Evolutionary conservation across 1,140 invertebrate species (phyloP).

Genomic region (Ostrea denselamellosa): DNA sequence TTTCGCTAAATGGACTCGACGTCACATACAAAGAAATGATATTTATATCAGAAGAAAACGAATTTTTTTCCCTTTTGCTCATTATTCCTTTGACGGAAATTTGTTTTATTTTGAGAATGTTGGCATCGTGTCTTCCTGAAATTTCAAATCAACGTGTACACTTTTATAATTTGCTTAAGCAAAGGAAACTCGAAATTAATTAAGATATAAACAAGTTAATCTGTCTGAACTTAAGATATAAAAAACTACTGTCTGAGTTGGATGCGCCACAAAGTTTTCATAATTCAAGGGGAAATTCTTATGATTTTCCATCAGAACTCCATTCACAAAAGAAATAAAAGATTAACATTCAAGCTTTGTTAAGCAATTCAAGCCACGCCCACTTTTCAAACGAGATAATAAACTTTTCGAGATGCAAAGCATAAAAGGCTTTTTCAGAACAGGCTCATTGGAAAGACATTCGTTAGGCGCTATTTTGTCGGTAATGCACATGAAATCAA

Average conservation of each 20-base stretch:
- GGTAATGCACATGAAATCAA: conserved; percentile 4
- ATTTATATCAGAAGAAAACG: conserved; percentile 28
- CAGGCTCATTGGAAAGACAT: not conserved
- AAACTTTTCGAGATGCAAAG: conserved; percentile 26
- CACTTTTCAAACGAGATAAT: conserved; percentile 38
- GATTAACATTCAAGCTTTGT: conserved; percentile 18
- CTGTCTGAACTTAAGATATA: not conserved
- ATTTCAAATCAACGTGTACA: conserved; percentile 13
- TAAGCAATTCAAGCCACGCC: conserved; percentile 17
- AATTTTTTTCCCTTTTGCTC: not conserved
- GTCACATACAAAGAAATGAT: conserved; percentile 25
- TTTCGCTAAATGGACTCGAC: conserved; percentile 32
- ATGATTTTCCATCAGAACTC: conserved; percentile 21
- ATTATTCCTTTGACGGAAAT: not conserved
- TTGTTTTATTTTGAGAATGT: conserved; percentile 16
- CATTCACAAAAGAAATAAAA: conserved; percentile 10
- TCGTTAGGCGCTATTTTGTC: conserved; percentile 31
- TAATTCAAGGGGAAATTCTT: conserved; percentile 23
- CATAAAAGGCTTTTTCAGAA: conserved; percentile 26
- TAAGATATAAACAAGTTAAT: conserved; percentile 21
- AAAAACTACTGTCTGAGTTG: conserved; percentile 22
- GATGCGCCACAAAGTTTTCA: conserved; percentile 25
- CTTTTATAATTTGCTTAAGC: conserved; percentile 6
- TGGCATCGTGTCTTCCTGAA: not conserved
- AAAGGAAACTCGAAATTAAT: conserved; percentile 32